Conservation (phyloP, 2,113 vertebrate species). For the Ophiodon elongatus region DNA sequence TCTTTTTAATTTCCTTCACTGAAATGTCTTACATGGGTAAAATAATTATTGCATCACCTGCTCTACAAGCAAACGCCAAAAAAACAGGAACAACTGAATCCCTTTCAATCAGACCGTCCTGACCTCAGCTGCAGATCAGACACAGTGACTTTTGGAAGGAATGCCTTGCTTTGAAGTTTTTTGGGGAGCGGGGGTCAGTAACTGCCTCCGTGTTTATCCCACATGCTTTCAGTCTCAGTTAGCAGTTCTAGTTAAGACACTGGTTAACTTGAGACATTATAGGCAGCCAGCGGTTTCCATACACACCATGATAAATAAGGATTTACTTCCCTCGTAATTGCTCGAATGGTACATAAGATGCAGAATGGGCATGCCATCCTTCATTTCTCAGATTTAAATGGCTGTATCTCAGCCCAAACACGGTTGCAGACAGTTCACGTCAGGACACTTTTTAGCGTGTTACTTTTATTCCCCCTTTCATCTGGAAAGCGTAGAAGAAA, state of each 20-base stretch:
- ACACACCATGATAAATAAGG: slow-evolving; percentile 20
- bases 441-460: slow-evolving; percentile 45
- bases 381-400: slow-evolving; percentile 57
- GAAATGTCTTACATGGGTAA: slow-evolving; percentile 24
- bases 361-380: slow-evolving; percentile 27
- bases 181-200: slow-evolving; percentile 29
- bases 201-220: slow-evolving; percentile 56
- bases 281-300: slow-evolving; percentile 18
- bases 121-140: slow-evolving; percentile 71
- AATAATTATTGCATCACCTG: slow-evolving; percentile 31
- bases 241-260: slow-evolving; percentile 43
- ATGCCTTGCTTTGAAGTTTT: slow-evolving; percentile 68
- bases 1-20: slow-evolving; percentile 18
- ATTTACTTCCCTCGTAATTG: slow-evolving; percentile 22
- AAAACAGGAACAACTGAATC: slow-evolving; percentile 63
- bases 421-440: slow-evolving; percentile 50
- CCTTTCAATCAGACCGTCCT: slow-evolving; percentile 62
- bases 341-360: slow-evolving; percentile 19
- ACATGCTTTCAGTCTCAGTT: slow-evolving; percentile 52
- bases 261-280: slow-evolving; percentile 27
- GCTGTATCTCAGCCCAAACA: slow-evolving; percentile 49
- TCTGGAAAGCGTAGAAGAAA: slow-evolving; percentile 54
- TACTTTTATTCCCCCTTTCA: slow-evolving; percentile 38
- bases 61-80: slow-evolving; percentile 22
- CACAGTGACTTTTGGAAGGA: slow-evolving; percentile 62